Evolutionary conservation across 2,888 invertebrate species (phyloP), one percentile per base, ranked within the genome.

Genomic region (Pseudeuparius sepicola): DNA sequence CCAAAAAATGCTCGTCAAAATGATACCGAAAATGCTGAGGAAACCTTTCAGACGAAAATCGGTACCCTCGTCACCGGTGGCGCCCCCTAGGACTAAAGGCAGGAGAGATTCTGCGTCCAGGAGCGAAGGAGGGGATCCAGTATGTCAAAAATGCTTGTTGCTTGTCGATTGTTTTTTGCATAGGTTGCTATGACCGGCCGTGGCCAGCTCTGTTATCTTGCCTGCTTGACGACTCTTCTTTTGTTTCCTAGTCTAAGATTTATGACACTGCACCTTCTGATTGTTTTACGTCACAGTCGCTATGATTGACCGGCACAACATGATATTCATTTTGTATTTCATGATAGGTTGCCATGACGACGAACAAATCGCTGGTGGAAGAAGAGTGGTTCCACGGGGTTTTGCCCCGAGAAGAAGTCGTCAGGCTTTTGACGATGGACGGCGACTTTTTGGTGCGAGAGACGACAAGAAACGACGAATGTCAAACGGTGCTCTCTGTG

Each of bases 361-460:
- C 54, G 6, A 60, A 60, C 34, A 76, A 81, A 24, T 75, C 79
- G 7, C 63, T 86, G 28, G 81, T 88, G 43, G 89, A 92, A 49
- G 92, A 93, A 63, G 90, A 92, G 59, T 94, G 93, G 93, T 94
- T 94, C 65, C 96, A 96, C 57, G 96, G 96, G 1, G 92, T 94
- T 7, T 64, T 96, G 39, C 96, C 96, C 0, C 71, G 96, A 9
- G 94, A 94, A 62, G 94, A 96, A 66, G 94, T 94, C 16, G 92
- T 93, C 25, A 68, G 93, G 40, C 68, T 96, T 24, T 68, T 96
- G 40, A 76, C 82, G n/a, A 80, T 80, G 35, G 88, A 96, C 50
- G 96, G 96, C 0, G 94, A 96, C 60, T 96, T 89, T 63, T 67
- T 96, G 38, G 92, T 96, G 36, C 71, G 94, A 14, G 92, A 94